Conservation (phyloP, 2,797 vertebrate genomes). For the Adelosebastes latens region DNA sequence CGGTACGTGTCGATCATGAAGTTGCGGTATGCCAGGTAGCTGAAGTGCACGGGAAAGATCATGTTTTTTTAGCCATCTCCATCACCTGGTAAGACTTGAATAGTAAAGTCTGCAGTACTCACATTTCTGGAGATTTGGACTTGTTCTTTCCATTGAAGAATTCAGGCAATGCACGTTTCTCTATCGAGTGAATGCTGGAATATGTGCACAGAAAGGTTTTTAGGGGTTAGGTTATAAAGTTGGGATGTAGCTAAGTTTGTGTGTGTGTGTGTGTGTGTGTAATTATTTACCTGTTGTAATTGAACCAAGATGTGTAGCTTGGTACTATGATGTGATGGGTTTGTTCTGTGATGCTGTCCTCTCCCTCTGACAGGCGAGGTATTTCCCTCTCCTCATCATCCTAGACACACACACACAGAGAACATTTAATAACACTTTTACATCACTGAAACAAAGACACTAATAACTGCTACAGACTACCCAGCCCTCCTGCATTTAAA, state of each 20-base stretch:
- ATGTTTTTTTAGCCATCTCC: background rate
- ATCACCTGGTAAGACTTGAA: background rate
- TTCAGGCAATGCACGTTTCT: constrained; percentile 93
- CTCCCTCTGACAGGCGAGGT: constrained; percentile 87
- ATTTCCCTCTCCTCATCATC: constrained; percentile 94
- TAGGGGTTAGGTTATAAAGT: background rate
- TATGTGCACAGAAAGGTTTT: background rate
- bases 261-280: background rate
- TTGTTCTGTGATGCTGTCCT: constrained; percentile 94
- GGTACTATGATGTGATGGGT: constrained; percentile 98
- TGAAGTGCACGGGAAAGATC: constrained; percentile 52
- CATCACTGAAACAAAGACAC: background rate
- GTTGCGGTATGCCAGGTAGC: constrained; percentile 96
- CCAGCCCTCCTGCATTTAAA: background rate
- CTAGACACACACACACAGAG: constrained; percentile 70
- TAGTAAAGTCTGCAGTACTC: constrained; percentile 66
- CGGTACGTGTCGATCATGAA: constrained; percentile 99
- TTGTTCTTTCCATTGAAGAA: constrained; percentile 99
- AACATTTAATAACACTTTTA: background rate
- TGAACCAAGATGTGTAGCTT: constrained; percentile 97
- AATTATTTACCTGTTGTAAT: constrained; percentile 91
- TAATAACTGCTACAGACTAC: background rate
- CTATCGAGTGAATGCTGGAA: constrained; percentile 92
- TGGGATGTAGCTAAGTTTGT: background rate
- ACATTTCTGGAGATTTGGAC: constrained; percentile 98